A percentile compares a stretch with the other conserved stretches of the same genome.
Evolutionary conservation across 2,113 vertebrate species (phyloP).

Genomic region (Esox niger): DNA sequence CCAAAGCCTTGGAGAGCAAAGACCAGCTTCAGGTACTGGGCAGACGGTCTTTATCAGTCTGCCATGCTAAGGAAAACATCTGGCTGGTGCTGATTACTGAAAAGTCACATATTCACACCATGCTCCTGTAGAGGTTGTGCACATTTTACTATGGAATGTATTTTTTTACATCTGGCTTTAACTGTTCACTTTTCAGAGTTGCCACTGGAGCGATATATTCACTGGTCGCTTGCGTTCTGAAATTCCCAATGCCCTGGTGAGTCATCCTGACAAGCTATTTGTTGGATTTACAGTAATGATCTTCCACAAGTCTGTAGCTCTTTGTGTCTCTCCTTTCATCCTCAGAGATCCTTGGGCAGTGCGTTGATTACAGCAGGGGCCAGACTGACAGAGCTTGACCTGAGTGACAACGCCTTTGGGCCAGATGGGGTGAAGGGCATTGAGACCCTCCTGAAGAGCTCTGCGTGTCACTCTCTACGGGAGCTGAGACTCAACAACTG

Average conservation of each 20-base stretch:
- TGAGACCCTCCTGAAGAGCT: conserved; percentile 86
- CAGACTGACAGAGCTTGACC: conserved; percentile 86
- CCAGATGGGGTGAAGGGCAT: conserved; percentile 93
- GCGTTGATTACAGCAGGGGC: conserved; percentile 87
- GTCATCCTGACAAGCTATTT: conserved; percentile 9
- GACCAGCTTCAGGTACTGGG: conserved; percentile 82
- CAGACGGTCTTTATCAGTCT: background rate
- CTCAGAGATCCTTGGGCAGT: conserved; percentile 86
- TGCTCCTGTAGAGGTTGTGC: background rate
- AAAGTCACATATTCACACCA: background rate
- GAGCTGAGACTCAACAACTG: conserved; percentile 97
- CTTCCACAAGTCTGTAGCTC: background rate
- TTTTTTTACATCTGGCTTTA: background rate
- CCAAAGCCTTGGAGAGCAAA: conserved; percentile 90
- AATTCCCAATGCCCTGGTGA: conserved; percentile 93
- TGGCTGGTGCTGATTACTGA: background rate
- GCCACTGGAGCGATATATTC: conserved; percentile 99
- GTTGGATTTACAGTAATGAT: background rate
- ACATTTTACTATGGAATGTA: background rate
- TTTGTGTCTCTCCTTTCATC: background rate
- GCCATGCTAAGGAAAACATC: background rate
- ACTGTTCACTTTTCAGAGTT: conserved; percentile 70
- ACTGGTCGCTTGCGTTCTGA: conserved; percentile 92
- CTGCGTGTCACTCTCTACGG: conserved; percentile 81
- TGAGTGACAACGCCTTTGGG: conserved; percentile 97